Base-by-base conservation (phyloP, 1,140 invertebrate genomes). In the Aradophagus sp. region DNA sequence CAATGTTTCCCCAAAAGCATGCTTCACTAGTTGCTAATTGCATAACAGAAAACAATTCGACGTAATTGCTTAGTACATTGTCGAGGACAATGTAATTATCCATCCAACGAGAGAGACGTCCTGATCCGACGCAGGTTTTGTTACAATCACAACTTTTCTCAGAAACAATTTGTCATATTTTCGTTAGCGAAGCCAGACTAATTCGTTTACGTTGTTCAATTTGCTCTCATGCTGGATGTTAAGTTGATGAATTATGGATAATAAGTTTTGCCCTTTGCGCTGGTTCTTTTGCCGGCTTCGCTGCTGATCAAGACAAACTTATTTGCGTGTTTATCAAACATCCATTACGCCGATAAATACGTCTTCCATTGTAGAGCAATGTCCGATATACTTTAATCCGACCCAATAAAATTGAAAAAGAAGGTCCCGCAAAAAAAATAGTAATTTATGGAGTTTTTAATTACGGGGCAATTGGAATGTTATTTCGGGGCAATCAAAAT, bases 111-210 rank as follows among this genome's bases (percentile, higher is more conserved):
- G 58, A 39, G 31, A 62, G n/a, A 15, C 52, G 32, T 29, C 29
- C 35, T 10, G 26, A 36, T 10, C 15, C 15, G 45, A 17, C 17
- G 15, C 38, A 45, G 38, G 47, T 45, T 62, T 42, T 55, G 59
- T 53, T 63, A 48, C 27, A 55, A 65, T 65, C 62, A 42, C 39
- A 27, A 44, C 44, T 56, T 47, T 66, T 66, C 62, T 27, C 11
- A 56, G 62, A 66, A 66, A 53, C n/a, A 58, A 59, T 44, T 48
- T 32, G 52, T 67, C 45, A 59, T 19, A 39, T 66, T 66, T 8
- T 23, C 53, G 53, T 67, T 59, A 67, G 53, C 8, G 23, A 10
- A 53, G 50, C 15, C 26, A 32, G 32, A 26, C 15, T 27, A 29
- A 41, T 56, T 55, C 42, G 14, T 38, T 63, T 20, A 23, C 59